phyloP scores from a whole-genome alignment of 1,140 invertebrate species.

The Hyles vespertilio region DNA sequence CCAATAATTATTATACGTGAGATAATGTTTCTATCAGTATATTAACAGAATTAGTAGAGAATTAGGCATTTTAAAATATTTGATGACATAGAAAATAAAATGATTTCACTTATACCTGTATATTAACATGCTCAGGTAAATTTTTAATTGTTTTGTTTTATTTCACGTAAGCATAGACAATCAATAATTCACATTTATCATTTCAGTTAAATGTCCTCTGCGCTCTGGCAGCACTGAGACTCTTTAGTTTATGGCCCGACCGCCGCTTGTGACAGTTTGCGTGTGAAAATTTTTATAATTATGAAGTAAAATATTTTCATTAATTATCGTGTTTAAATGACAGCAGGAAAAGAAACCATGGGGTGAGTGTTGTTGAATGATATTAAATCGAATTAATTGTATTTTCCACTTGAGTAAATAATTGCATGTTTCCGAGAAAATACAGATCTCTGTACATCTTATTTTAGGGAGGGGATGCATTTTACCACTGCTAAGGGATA shows the following conservation, averaged over 20 bases:
- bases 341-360: conserved; percentile 80
- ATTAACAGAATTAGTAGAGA: no score
- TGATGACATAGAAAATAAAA: no score
- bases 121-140: no score
- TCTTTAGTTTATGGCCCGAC: conserved; percentile 14
- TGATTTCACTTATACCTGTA: no score
- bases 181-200: no score
- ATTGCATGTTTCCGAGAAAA: conserved; percentile 22
- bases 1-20: no score
- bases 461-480: conserved; percentile 72
- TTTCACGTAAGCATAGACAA: no score
- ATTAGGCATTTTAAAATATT: no score
- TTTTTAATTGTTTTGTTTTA: no score
- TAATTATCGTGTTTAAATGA: conserved; percentile 76
- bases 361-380: conserved; percentile 66
- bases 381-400: conserved; percentile 12
- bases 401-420: conserved; percentile 5
- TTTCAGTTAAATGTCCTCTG: no score
- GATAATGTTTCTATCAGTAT: no score
- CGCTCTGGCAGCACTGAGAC: neutral
- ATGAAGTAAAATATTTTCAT: conserved; percentile 67
- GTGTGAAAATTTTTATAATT: conserved; percentile 65
- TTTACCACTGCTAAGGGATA: conserved; percentile 69
- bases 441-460: conserved; percentile 38
- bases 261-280: conserved; percentile 65